phyloP scores from a whole-genome alignment of 2,797 vertebrate genomes.

The Calcarius lapponicus region DNA sequence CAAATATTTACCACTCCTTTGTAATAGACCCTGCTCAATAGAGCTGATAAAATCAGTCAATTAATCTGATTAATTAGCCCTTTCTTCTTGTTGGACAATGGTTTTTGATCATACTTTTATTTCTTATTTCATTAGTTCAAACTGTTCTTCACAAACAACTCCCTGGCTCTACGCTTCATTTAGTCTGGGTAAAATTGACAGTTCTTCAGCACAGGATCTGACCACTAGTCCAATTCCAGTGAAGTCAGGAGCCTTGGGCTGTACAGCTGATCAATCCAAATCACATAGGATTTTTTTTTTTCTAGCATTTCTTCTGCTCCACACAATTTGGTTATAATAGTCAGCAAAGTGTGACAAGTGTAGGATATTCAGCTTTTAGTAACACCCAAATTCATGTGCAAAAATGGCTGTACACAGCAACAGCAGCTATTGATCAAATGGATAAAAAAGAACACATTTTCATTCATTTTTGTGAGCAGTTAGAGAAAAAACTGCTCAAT shows the following conservation, averaged over 20 bases:
- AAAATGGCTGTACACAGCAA: neutral
- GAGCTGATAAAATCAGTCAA: neutral
- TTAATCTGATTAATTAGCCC: neutral
- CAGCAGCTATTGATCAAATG: neutral
- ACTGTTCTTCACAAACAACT: neutral
- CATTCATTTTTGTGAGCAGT: neutral
- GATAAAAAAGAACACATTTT: neutral
- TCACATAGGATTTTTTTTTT: neutral
- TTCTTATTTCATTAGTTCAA: neutral
- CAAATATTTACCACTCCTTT: neutral
- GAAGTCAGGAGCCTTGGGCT: neutral
- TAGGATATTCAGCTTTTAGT: neutral
- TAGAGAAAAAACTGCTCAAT: neutral
- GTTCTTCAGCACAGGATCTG: neutral
- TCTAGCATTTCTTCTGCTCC: neutral
- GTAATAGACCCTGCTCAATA: neutral
- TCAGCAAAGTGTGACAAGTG: neutral
- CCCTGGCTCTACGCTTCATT: neutral
- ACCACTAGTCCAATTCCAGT: neutral
- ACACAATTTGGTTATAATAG: neutral
- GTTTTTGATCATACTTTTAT: neutral
- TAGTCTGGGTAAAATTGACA: neutral
- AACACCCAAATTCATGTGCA: neutral
- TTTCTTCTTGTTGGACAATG: neutral
- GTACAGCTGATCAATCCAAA: neutral